A percentile compares a stretch with the other conserved stretches of the same genome.
phyloP scores from a whole-genome alignment of 2,888 invertebrate genomes.

The Esperia sulphurella region DNA sequence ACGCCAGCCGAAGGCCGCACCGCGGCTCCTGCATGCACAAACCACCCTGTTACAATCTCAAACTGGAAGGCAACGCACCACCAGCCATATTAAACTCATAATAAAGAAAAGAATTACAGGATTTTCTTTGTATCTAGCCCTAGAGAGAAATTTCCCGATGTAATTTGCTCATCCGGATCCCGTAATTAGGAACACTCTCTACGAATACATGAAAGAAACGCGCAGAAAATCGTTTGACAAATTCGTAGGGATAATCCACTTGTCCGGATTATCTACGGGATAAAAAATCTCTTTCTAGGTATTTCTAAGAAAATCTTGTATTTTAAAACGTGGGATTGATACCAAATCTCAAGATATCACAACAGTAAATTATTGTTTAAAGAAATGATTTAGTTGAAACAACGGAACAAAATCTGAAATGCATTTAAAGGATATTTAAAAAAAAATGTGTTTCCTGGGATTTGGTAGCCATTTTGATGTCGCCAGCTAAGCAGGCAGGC shows the following conservation, averaged over 20 bases:
- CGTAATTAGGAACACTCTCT: conserved; percentile 22
- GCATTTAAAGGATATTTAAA: no score
- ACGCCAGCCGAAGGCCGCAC: conserved; percentile 80
- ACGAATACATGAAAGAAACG: conserved; percentile 14
- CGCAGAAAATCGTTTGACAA: conserved; percentile 12
- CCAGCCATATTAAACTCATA: conserved; percentile 12
- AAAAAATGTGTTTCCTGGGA: neutral
- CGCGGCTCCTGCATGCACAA: conserved; percentile 78
- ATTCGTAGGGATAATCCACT: conserved; percentile 9
- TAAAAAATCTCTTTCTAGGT: conserved; percentile 4
- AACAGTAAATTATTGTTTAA: neutral
- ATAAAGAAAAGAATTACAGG: conserved; percentile 20
- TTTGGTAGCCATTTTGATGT: conserved; percentile 8
- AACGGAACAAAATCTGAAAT: no score
- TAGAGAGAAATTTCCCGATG: conserved; percentile 17
- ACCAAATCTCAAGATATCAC: conserved; percentile 1
- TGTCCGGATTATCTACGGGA: neutral
- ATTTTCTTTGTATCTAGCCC: conserved; percentile 21
- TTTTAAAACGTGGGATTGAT: neutral
- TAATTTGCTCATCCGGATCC: conserved; percentile 16
- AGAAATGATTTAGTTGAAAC: no score
- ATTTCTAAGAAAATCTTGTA: conserved; percentile 4
- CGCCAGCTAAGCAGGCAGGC: conserved; percentile 16
- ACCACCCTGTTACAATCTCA: conserved; percentile 69
- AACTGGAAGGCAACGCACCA: conserved; percentile 15